These are phyloP conservation scores for Eristalis tenax DNA, from an alignment of 2,888 invertebrate species.

Conservation along the genomic window DNA sequence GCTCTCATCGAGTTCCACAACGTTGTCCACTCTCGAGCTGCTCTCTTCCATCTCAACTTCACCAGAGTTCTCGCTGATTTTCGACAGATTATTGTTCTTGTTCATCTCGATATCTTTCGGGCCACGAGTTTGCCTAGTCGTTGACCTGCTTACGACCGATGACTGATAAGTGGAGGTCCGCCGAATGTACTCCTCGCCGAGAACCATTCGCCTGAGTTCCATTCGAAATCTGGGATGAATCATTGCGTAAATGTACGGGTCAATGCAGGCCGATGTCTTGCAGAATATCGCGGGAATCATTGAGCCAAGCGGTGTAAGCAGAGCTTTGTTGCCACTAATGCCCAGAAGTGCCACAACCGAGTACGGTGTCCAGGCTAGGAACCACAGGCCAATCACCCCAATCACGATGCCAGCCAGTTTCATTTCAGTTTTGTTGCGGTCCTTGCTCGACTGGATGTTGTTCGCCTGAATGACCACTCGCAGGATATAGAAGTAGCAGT, in stretches of 20 bases:
- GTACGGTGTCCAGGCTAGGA: conserved; percentile 92
- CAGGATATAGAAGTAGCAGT: conserved; percentile 88
- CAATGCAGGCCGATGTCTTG: conserved; percentile 90
- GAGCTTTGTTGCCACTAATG: conserved; percentile 84
- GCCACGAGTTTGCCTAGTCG: conserved; percentile 74
- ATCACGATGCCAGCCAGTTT: conserved; percentile 87
- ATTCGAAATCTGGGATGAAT: conserved; percentile 89
- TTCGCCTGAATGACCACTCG: conserved; percentile 84
- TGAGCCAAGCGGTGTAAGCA: conserved; percentile 86
- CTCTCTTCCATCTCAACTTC: conserved; percentile 31
- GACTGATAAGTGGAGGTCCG: conserved; percentile 78
- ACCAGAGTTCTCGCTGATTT: conserved; percentile 41
- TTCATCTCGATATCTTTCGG: conserved; percentile 59
- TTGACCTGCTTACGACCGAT: conserved; percentile 76
- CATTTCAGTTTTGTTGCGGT: conserved; percentile 87
- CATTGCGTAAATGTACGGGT: conserved; percentile 90
- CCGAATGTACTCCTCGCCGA: conserved; percentile 74
- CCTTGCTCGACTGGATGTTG: conserved; percentile 83
- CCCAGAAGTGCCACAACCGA: conserved; percentile 89
- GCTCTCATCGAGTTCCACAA: background rate
- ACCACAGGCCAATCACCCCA: conserved; percentile 88
- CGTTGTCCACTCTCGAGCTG: conserved; percentile 2
- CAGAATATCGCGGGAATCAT: conserved; percentile 91
- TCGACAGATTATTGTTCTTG: conserved; percentile 32
- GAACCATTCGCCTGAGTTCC: conserved; percentile 81